Conservation (phyloP, 2,113 vertebrate genomes). For the Peromyscus californicus region DNA sequence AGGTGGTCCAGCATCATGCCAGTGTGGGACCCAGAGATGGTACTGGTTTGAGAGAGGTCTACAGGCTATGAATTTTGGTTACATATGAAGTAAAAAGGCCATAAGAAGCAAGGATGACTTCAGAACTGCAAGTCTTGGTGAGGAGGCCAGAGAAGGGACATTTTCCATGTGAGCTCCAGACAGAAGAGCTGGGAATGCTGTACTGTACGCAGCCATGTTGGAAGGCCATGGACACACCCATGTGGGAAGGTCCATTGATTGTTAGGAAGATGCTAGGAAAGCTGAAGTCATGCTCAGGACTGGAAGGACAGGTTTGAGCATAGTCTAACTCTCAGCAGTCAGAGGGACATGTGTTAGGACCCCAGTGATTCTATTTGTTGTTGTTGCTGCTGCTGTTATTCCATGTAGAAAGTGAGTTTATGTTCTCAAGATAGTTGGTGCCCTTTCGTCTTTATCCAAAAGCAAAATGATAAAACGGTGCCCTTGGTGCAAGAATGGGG, state of each 20-base stretch:
- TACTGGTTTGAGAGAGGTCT: not conserved
- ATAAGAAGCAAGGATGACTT: not conserved
- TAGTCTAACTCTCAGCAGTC: not conserved
- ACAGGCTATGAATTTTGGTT: not conserved
- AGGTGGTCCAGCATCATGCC: not conserved
- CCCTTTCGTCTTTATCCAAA: not conserved
- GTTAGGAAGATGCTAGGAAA: not conserved
- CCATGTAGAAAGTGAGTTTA: not conserved
- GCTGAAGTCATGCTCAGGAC: not conserved
- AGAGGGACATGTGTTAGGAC: not conserved
- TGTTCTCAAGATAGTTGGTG: not conserved
- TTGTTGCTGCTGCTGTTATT: not conserved
- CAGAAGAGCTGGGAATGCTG: not conserved
- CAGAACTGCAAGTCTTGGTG: constrained; percentile 9
- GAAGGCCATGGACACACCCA: not conserved
- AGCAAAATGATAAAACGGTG: not conserved
- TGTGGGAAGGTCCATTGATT: not conserved
- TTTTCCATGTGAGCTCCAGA: not conserved
- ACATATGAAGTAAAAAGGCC: not conserved
- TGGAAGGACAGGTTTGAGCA: not conserved
- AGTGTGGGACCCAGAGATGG: not conserved
- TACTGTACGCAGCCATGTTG: not conserved
- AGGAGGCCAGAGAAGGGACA: not conserved
- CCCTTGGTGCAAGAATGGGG: not conserved
- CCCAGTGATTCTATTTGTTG: not conserved